Base-by-base conservation (phyloP, 2,797 vertebrate species). In the Fistularia commersonii region DNA sequence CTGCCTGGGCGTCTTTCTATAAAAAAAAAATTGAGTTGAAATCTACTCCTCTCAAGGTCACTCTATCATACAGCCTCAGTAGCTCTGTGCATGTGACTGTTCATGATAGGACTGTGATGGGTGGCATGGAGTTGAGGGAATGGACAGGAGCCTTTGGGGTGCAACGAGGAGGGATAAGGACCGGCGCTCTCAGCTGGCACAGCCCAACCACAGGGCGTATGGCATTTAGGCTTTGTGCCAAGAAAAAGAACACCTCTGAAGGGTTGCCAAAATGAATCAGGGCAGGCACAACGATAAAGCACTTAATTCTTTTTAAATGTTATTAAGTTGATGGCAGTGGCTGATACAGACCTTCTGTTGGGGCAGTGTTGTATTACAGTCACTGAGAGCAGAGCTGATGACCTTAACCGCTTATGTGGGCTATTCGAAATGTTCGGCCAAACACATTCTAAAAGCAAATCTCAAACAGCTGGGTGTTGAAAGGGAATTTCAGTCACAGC, bases 271-370 rank as follows among this genome's bases (percentile, higher is more conserved):
- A 81, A 73, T 50, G 76, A 72, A 72, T 61, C 37, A 13, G 49
- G 58, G 56, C 56, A 57, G 63, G 48, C 73, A 61, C 36, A 56
- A 77, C 78, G 72, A 80, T 77, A 86, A 79, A 81, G 82, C 77
- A 80, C 69, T 72, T 78, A 88, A 88, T 83, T 80, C 76, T 86
- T 85, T 89, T 86, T 82, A 86, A 87, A 89, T 87, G 84, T 85
- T 88, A 87, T 88, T 89, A 75, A 82, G 81, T 77, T 83, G 83
- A 90, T 88, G 75, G 84, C 65, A 66, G 81, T 43, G 70, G 69
- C 57, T 73, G 85, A 83, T 77, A 85, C 59, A 40, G 57, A 52
- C 65, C 57, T 41, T 57, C 74, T 64, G 61, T 45, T 61, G 59
- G 68, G 62, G 61, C 74, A 50, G 69, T 62, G 48, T 87, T 78